Evolutionary conservation across 2,113 vertebrate species (phyloP), one percentile per base, ranked within the genome.

Genomic region (Bos taurus): DNA sequence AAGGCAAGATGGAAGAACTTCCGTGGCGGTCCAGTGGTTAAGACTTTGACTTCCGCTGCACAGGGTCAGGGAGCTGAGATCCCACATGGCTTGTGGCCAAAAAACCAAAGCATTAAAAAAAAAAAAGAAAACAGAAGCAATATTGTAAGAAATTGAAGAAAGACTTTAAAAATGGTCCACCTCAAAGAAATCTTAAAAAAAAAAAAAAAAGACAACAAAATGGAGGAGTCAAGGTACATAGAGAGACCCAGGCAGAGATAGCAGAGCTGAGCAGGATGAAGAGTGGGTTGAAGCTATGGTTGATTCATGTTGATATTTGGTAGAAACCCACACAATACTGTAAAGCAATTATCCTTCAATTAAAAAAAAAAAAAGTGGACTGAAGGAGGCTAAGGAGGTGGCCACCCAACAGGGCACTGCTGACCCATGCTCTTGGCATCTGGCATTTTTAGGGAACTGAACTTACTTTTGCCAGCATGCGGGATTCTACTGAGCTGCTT

Each of bases 401-500:
- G 33, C 5, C 78, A 15, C 6, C 19, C 48, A 17, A 0, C 1
- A 13, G 43, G 80, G 25, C 33, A 5, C 50, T 50, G 25, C 64
- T 9, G 36, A 33, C 36, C 19, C 0, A 1, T 33, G 43, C 15
- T 83, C 25, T 93, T 0, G 1, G 19, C 36, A 36, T 88, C 54
- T 0, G 3, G 25, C 46, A 10, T 28, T 46, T 43, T 40, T 78
- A 40, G 77, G 40, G 28, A 30, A 30, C 3, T 23, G 60, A 81
- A 21, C 85, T 56, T 36, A 23, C 36, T 46, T 92, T 50, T 67
- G 74, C 78, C 56, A 28, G 36, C 16, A 11, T 26, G 43, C 36
- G 16, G 19, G 30, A 11, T 33, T 50, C 33, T 28, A 5, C 2
- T 0, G 2, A 23, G 30, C 30, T 57, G 2, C 57, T 9, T 9